Evolutionary conservation across 2,888 invertebrate species (phyloP), one percentile per base, ranked within the genome.

Genomic region (Plusia festucae): DNA sequence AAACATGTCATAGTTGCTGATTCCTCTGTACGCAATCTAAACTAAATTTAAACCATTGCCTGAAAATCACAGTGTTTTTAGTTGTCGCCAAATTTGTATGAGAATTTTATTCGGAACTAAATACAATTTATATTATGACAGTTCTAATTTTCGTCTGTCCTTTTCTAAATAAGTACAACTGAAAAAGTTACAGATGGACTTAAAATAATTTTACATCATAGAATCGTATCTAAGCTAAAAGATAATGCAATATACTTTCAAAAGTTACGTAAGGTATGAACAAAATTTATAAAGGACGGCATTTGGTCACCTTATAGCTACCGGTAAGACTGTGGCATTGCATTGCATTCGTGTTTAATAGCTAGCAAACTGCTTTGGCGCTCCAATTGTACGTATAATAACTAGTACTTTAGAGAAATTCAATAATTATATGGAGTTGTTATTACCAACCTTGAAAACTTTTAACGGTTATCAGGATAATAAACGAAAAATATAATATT

Each of bases 301-400:
- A 49, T 49, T 49, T 49, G 18, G 46, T 18, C 20, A 13, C 20
- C 20, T 20, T 49, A 49, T 49, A 20, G 87, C 88, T 91, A 88
- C 86, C 82, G 82, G 71, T 81, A 86, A 88, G 85, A 79, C 82
- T 83, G 82, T 84, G 86, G 90, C 91, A 94, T 93, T 90, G 91
- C 91, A 93, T 92, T 87, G 90, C 91, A 92, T 92, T 92, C 91
- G 90, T 87, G 85, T 91, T 89, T 93, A 93, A 92, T 93, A 92
- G 93, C 90, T 88, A 88, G 90, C 89, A 91, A 92, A 91, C 89
- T 90, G 79, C 73, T 70, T 60, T 60, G 64, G 87, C 89, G 91
- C 86, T 91, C 90, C 86, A 90, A 87, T 93, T 91, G 88, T 88
- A 86, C 51, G 44, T 60, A 76, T 88, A 91, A 90, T 90, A 90